Evolutionary conservation across 2,888 invertebrate species (phyloP), one percentile per base, ranked within the genome.

Genomic region (Epirrhoe tristata): DNA sequence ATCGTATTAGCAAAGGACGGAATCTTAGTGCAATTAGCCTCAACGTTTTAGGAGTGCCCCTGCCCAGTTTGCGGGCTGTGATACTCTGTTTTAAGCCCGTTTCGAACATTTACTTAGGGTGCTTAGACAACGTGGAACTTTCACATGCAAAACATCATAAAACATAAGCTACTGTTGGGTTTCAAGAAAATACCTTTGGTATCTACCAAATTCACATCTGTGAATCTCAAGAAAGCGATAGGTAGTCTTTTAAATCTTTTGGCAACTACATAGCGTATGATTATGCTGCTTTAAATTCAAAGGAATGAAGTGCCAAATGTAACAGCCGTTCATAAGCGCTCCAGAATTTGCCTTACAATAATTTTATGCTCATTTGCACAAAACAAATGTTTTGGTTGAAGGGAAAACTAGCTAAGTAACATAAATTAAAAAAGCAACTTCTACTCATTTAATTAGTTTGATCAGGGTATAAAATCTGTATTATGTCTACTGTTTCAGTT

Each of bases 1-100:
- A 92, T 91, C 91, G 91, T 92, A 90, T 93, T 92, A 93, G 93
- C 87, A 85, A 88, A 93, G 91, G 88, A 88, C 87, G 90, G 89
- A 89, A 90, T 92, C 92, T 92, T 91, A 87, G 86, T 90, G 88
- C 91, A 93, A 93, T 93, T 93, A 93, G 91, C 89, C 84, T 81
- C 82, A 85, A 86, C 86, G 86, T 89, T 91, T 90, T 88, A 85
- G 90, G 89, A 87, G 90, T 83, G 86, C 81, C 78, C 83, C 63
- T 62, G 72, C 67, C 71, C 68, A 65, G 71, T 72, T 72, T 74
- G 74, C 68, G 74, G 79, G 78, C 80, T 79, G 77, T 78, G 79
- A 77, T 62, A 52, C 61, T 65, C 56, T 63, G 62, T 69, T 62
- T 56, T 34, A 58, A 65, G 46, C 61, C 34, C 52, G 51, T 55